phyloP scores from a whole-genome alignment of 1,140 invertebrate genomes.

The Brachystomella parvula region DNA sequence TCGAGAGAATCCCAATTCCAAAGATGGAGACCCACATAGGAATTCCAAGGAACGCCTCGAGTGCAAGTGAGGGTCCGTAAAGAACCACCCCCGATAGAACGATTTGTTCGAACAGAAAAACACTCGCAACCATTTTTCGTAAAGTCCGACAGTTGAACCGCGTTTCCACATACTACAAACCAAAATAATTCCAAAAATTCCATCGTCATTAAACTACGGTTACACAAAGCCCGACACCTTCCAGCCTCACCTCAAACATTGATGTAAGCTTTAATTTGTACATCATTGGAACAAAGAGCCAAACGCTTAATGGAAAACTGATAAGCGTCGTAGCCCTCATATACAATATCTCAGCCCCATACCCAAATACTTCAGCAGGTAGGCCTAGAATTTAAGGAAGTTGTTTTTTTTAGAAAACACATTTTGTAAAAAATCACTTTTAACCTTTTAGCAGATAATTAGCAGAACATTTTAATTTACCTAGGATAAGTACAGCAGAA shows the following conservation, averaged over 20 bases:
- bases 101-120: constrained; percentile 21
- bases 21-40: constrained; percentile 16
- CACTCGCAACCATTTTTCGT: constrained; percentile 14
- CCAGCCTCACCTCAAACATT: constrained; percentile 19
- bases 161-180: constrained; percentile 24
- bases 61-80: constrained; percentile 6
- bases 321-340: constrained; percentile 5
- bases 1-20: constrained; percentile 8
- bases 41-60: constrained; percentile 14
- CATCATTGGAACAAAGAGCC: constrained; percentile 25
- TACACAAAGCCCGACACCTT: background rate
- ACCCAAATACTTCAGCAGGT: constrained; percentile 14
- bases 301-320: constrained; percentile 18
- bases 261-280: constrained; percentile 25
- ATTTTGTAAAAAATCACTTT: no score
- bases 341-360: constrained; percentile 15
- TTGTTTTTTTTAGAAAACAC: no score
- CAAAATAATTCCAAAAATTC: background rate
- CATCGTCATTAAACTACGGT: background rate
- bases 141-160: constrained; percentile 19
- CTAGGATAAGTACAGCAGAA: no score
- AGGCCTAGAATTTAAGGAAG: no score
- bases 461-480: no score
- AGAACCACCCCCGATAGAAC: constrained; percentile 4
- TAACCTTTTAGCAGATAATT: no score